Conservation (phyloP, 2,113 vertebrate species). For the Odocoileus hemionus region DNA sequence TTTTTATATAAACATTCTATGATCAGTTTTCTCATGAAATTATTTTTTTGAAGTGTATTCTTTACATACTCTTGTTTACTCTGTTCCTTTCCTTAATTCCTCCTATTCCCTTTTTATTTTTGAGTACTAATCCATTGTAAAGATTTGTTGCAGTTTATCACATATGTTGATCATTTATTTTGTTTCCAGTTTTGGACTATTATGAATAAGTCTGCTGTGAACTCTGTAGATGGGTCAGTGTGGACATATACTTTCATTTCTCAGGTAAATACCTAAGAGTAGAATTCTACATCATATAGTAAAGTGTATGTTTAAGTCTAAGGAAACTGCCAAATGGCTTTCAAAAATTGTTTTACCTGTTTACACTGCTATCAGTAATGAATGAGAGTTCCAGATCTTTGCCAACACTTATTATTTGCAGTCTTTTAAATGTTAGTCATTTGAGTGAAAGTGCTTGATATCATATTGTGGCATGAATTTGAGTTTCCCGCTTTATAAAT, state of each 20-base stretch:
- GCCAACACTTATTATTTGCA: background rate
- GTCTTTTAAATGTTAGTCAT: background rate
- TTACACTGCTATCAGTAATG: background rate
- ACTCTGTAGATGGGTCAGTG: background rate
- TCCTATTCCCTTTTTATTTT: background rate
- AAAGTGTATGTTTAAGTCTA: background rate
- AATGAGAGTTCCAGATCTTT: background rate
- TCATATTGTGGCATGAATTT: background rate
- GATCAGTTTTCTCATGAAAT: background rate
- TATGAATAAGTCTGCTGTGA: background rate
- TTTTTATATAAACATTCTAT: background rate
- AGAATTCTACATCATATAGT: background rate
- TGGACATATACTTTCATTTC: background rate
- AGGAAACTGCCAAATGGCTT: background rate
- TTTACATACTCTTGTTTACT: background rate
- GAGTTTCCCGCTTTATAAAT: background rate
- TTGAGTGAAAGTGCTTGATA: background rate
- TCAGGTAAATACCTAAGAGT: background rate
- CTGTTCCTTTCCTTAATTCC: background rate
- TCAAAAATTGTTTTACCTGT: background rate
- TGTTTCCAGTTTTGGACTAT: background rate
- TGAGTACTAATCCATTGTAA: background rate
- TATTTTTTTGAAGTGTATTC: background rate
- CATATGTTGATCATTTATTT: background rate
- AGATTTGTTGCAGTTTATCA: background rate